phyloP scores from a whole-genome alignment of 1,140 invertebrate genomes.

The Armadillidium nasatum region DNA sequence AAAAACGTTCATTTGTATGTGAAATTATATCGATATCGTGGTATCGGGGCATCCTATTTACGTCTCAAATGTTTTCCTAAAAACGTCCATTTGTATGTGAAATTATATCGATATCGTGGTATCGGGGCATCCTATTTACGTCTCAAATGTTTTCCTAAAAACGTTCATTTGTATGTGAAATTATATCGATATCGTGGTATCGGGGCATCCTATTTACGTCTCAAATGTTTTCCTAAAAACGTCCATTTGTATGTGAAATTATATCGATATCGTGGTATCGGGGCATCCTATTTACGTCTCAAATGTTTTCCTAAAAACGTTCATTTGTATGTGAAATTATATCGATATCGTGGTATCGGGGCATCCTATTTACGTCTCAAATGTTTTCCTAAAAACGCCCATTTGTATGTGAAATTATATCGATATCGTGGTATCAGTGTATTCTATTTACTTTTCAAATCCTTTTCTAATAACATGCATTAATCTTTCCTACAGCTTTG shows the following conservation, averaged over 20 bases:
- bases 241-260: too few relatives aligned
- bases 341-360: too few relatives aligned
- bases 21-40: not conserved
- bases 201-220: too few relatives aligned
- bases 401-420: too few relatives aligned
- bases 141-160: not conserved
- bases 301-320: too few relatives aligned
- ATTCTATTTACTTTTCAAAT: not conserved
- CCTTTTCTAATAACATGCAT: not conserved
- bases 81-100: not conserved
- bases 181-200: too few relatives aligned
- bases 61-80: not conserved
- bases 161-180: not conserved
- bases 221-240: too few relatives aligned
- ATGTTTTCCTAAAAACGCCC: too few relatives aligned
- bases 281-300: too few relatives aligned
- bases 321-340: too few relatives aligned
- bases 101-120: conserved; percentile 1
- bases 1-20: not conserved
- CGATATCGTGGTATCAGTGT: not conserved
- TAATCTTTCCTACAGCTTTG: conserved; percentile 54
- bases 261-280: too few relatives aligned
- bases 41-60: conserved; percentile 24
- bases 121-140: conserved; percentile 19
- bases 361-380: too few relatives aligned